Base-by-base conservation (phyloP, 1,140 invertebrate species). In the Lutraria rhynchaena region DNA sequence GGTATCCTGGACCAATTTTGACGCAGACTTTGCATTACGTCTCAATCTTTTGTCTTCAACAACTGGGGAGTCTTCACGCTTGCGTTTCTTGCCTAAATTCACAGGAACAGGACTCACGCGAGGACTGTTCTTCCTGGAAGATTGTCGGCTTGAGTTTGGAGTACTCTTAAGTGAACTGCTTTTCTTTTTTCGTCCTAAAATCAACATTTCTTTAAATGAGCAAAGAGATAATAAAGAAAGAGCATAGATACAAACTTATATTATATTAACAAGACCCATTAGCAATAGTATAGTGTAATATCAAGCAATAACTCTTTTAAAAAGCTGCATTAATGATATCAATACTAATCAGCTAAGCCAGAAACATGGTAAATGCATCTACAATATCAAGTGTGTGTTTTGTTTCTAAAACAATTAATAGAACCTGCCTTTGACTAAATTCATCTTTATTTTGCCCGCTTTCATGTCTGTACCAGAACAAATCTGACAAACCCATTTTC, bases 381-480 rank as follows among this genome's bases (percentile, higher is more conserved):
- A 41, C 37, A 5, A 41, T 15, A 7, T 7, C 37, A 41, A 41
- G 37, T 41, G 5, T 7, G 5, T 41, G 15, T 7, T 7, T 41
- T 7, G 5, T 41, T 41, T 41, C 37, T 41, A 41, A 15, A 41
- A 41, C 15, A 15, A 41, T 7, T 15, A 41, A 41, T 41, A 41
- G 37, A 41, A 73, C 89, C 89, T 86, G 58, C 84, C 83, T 63
- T 87, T 85, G 0, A 69, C 78, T 33, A 89, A 65, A 44, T 80
- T 80, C 76, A 80, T 82, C 70, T 89, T 88, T 35, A 89, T 89
- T 83, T 93, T 93, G 49, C 93, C 93, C 63, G 91, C 89, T 77
- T 92, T 85, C 3, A 44, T 78, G 13, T 86, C 85, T 13, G 84
- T 83, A 11, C 87, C 89, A 60, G 87, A 69, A 78, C 90, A 91